Base-by-base conservation (phyloP, 2,113 vertebrate species). In the Stigmatopora argus region DNA sequence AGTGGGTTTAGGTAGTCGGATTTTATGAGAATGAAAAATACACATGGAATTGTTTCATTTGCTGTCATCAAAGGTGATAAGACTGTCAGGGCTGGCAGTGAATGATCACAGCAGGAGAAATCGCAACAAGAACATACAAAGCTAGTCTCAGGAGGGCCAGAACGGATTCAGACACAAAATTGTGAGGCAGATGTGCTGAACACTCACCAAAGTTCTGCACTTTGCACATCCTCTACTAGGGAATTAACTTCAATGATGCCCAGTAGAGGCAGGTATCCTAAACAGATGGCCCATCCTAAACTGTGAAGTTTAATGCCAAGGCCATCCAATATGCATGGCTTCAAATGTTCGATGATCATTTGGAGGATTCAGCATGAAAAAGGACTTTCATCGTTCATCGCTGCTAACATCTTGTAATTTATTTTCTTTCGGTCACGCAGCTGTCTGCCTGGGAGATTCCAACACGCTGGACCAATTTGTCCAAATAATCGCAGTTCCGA, bases 401-500 rank as follows among this genome's bases (percentile, higher is more conserved):
- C 53, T 13, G 23, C 53, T 26, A 12, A 13, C 23, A 3, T 14
- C 13, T 60, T 60, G 26, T 13, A 19, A 19, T 44, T 60, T 60
- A 34, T 48, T 56, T 69, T 31, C 34, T 61, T 11, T 47, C 62
- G 34, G 41, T 41, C 13, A 18, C 13, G 17, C 35, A 60, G 58
- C 58, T 60, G 58, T 41, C 58, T 60, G 9, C 17, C 6, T 17
- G 5, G 10, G 35, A 60, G 18, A 60, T 35, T 10, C n/a, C 19
- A 31, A n/a, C 13, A 7, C 26, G 7, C 6, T 61, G 62, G 41
- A 47, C 1, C 46, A 53, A 74, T 77, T 68, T 73, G 70, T 71
- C 51, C 65, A 73, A 48, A 70, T 79, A 35, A 45, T 57, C 47
- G 45, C n/a, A 51, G 44, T 34, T 64, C 14, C 49, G 60, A 62